Conservation (phyloP, 2,113 vertebrate genomes). For the Oplegnathus fasciatus region DNA sequence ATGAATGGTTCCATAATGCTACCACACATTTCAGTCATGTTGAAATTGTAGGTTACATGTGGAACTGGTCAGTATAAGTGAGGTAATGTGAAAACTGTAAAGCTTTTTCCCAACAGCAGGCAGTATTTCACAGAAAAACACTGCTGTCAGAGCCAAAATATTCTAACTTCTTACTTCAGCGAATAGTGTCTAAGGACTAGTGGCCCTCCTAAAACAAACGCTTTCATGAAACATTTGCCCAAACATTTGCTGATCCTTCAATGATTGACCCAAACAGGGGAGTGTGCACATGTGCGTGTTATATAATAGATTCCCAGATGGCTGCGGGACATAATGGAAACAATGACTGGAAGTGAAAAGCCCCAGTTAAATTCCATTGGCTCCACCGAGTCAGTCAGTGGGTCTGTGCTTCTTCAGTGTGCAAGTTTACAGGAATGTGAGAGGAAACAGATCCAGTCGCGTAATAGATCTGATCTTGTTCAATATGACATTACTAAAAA, state of each 20-base stretch:
- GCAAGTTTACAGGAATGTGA: slow-evolving; percentile 55
- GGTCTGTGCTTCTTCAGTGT: slow-evolving; percentile 59
- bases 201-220: neutral
- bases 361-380: slow-evolving; percentile 29
- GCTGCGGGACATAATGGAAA: slow-evolving; percentile 48
- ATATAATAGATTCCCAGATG: slow-evolving; percentile 49
- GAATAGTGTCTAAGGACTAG: no score
- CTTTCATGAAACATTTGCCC: slow-evolving; percentile 20
- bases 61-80: neutral
- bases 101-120: neutral
- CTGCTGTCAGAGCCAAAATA: neutral
- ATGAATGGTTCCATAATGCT: slow-evolving; percentile 1
- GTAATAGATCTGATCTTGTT: neutral
- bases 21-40: neutral
- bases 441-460: neutral
- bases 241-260: slow-evolving; percentile 31
- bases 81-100: slow-evolving; percentile 18
- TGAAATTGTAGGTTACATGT: slow-evolving; percentile 14
- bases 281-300: slow-evolving; percentile 36
- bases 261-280: slow-evolving; percentile 21
- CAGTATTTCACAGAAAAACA: neutral
- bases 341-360: slow-evolving; percentile 41
- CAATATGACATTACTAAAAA: neutral
- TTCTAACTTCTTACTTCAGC: neutral
- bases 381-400: slow-evolving; percentile 1